Percentiles rank a stretch among this genome's conserved stretches.
phyloP scores from a whole-genome alignment of 2,797 vertebrate species.

The Scolopax bukidnonensis region DNA sequence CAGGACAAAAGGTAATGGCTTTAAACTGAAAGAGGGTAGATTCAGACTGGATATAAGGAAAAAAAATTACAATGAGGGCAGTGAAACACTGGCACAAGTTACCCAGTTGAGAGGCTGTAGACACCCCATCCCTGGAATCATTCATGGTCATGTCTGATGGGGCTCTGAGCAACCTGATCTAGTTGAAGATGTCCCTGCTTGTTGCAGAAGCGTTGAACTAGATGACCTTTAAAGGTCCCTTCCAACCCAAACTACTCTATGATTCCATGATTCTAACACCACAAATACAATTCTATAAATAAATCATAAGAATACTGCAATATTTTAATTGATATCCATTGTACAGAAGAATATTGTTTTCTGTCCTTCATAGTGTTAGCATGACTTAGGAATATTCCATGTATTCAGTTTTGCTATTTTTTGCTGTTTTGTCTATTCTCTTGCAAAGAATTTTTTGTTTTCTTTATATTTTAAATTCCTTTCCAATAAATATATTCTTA shows the following conservation, averaged over 20 bases:
- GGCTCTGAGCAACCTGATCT: background rate
- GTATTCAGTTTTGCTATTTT: background rate
- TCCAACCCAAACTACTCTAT: background rate
- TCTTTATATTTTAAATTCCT: background rate
- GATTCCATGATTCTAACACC: background rate
- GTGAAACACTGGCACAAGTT: background rate
- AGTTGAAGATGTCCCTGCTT: background rate
- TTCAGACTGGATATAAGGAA: background rate
- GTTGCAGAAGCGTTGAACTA: background rate
- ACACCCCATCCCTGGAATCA: no score
- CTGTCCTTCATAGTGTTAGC: background rate
- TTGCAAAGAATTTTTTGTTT: background rate
- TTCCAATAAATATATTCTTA: background rate
- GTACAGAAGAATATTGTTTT: background rate
- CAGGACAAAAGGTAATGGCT: background rate
- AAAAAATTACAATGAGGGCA: background rate
- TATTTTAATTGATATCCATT: background rate
- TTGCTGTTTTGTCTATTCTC: background rate
- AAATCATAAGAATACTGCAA: background rate
- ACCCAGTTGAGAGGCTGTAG: background rate
- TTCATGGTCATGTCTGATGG: background rate
- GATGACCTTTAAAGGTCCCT: background rate
- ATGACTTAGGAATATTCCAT: background rate
- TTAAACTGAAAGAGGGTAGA: background rate
- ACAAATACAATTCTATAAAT: background rate